Evolutionary conservation across 1,140 invertebrate genomes (phyloP), one percentile per base, ranked within the genome.

Genomic region (Tetramorium simillimum): DNA sequence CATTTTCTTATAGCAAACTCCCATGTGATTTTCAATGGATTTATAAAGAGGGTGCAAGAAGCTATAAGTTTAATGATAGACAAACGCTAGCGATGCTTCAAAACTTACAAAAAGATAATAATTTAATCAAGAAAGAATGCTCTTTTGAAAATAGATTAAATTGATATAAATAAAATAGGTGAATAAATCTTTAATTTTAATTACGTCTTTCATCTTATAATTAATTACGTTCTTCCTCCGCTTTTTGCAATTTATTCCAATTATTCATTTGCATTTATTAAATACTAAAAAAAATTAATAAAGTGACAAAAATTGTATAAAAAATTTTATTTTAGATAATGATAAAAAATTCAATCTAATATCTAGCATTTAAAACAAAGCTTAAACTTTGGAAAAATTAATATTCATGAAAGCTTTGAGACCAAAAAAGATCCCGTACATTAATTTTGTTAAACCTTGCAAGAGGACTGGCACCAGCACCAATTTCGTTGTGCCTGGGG

Each of bases 401-500:
- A 78, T 65, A 21, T 21, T 21, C 33, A 16, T 21, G 12, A 46
- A 33, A 78, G 43, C 4, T 43, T 24, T 0, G 33, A 40, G 21
- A 81, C 2, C 46, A 60, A 33, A 69, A 58, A 60, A 33, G 24
- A 53, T 73, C 16, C 18, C 37, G 7, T 33, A 33, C 51, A 18
- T 60, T 84, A 84, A 84, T 60, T 60, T 60, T n/a, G 28, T 73
- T 49, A 43, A 82, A 73, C 37, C 12, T 46, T n/a, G 24, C 53
- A 60, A 69, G 14, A 69, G 21, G 6, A 56, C 65, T 43, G 10
- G 2, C 21, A 58, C 40, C 28, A 72, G 7, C 16, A 28, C 7
- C 80, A 84, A 84, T 84, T 84, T 84, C 1, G 56, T 84, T 60
- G 69, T 84, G 40, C 21, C 53, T 37, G 51, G 75, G 81, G 67